Percentiles rank a stretch among this genome's conserved stretches.
These are phyloP conservation scores for Melanotaenia nigrans DNA, from an alignment of 2,797 vertebrate genomes.

Conservation along the genomic window DNA sequence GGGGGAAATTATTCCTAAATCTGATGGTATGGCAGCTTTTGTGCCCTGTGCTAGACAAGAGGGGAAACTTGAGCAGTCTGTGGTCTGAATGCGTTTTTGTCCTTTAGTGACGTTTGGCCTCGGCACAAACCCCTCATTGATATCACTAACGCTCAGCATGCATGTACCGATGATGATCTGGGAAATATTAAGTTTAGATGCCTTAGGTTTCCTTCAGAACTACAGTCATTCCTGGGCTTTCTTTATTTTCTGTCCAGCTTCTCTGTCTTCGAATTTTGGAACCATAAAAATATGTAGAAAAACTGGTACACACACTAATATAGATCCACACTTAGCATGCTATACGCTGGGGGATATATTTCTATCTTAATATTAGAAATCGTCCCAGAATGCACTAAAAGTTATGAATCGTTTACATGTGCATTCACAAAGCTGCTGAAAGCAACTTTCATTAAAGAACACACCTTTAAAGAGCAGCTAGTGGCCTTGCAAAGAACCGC, in stretches of 20 bases:
- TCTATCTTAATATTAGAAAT: conserved; percentile 2
- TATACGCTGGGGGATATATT: neutral
- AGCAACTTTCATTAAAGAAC: neutral
- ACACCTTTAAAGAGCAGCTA: neutral
- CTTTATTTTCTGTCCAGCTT: neutral
- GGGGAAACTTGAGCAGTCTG: neutral
- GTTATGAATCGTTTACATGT: neutral
- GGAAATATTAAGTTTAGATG: neutral
- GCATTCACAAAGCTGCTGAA: neutral
- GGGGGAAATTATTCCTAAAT: too few species aligned
- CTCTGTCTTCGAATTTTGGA: conserved; percentile 3
- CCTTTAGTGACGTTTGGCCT: neutral
- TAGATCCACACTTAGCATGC: neutral
- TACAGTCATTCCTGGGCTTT: neutral
- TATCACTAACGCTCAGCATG: neutral
- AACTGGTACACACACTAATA: neutral
- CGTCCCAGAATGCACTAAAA: neutral
- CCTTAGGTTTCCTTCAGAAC: neutral
- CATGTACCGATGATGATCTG: neutral
- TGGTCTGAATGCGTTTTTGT: neutral
- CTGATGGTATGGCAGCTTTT: neutral
- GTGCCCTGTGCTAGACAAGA: neutral
- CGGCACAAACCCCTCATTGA: neutral
- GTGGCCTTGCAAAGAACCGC: neutral
- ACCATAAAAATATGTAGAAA: neutral